Evolutionary conservation across 2,113 vertebrate species (phyloP), one percentile per base, ranked within the genome.

Genomic region (Microtus richardsoni): DNA sequence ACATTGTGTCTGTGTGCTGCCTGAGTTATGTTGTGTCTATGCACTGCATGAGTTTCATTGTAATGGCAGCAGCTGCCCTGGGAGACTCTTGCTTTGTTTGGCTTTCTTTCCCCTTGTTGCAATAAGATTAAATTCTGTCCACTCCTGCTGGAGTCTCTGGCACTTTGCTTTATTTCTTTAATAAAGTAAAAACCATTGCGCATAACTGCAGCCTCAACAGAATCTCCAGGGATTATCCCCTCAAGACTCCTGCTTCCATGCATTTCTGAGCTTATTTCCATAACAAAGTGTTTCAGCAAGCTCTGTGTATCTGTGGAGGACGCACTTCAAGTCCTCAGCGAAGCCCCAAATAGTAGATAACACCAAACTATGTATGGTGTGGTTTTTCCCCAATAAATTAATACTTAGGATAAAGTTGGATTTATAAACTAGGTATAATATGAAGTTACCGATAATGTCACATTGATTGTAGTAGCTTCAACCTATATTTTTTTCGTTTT

Each of bases 101-200:
- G 80, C 22, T 36, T 88, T 91, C 74, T 90, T 88, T 75, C 39
- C 70, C 36, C 19, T 66, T 70, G 49, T 1, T 73, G 16, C 87
- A 95, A 73, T 77, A 93, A 85, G n/a, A 73, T 89, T 70, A 70
- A 70, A 52, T 75, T 21, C 85, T 39, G 21, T 39, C 49, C n/a
- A 54, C 71, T 93, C 52, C 49, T 19, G n/a, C 86, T 60, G 44
- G 88, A 86, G 41, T 47, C 78, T 4, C 22, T 78, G 28, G 33
- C 4, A 58, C 44, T 66, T 96, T 94, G 39, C n/a, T 83, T 83
- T 58, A 70, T 75, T 93, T 78, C 22, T 89, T 91, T 89, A 93
- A 94, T 89, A 73, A 93, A 87, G 24, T 68, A 74, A 68, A 78
- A 94, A 95, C 64, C 64, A 44, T 52, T 93, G 79, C 21, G 8